Percentiles rank a stretch among this genome's conserved stretches.
phyloP scores from a whole-genome alignment of 1,140 invertebrate species.

The Magallana gigas region DNA sequence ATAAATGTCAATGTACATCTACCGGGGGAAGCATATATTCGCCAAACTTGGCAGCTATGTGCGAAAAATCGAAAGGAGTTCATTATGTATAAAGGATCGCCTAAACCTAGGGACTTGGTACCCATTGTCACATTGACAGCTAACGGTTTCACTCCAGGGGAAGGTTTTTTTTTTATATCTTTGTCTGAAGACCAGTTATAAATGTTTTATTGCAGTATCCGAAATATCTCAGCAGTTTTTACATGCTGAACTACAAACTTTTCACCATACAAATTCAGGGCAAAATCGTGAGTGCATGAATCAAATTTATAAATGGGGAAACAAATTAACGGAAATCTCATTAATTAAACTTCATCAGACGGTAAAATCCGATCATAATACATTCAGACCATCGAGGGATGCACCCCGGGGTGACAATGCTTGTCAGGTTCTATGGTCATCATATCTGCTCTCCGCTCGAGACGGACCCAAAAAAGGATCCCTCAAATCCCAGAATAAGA shows the following conservation, averaged over 20 bases:
- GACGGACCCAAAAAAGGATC: background rate
- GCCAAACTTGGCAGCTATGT: background rate
- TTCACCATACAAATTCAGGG: no score
- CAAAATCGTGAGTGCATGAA: background rate
- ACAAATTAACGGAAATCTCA: background rate
- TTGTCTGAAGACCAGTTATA: no score
- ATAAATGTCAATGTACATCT: constrained; percentile 12
- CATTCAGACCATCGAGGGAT: background rate
- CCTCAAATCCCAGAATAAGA: background rate
- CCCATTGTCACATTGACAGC: background rate
- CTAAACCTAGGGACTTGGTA: background rate
- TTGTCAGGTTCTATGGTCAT: background rate
- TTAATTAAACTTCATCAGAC: background rate
- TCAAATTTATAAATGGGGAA: background rate
- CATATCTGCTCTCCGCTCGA: background rate
- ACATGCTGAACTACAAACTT: no score
- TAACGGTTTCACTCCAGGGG: background rate
- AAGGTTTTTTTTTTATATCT: no score
- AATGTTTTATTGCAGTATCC: no score
- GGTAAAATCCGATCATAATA: background rate
- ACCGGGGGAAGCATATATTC: background rate
- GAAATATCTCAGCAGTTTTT: no score
- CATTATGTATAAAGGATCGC: background rate
- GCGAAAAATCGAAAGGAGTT: background rate
- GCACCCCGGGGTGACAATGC: background rate